These are phyloP conservation scores for Merluccius polli DNA, from an alignment of 2,797 vertebrate species.

Conservation along the genomic window DNA sequence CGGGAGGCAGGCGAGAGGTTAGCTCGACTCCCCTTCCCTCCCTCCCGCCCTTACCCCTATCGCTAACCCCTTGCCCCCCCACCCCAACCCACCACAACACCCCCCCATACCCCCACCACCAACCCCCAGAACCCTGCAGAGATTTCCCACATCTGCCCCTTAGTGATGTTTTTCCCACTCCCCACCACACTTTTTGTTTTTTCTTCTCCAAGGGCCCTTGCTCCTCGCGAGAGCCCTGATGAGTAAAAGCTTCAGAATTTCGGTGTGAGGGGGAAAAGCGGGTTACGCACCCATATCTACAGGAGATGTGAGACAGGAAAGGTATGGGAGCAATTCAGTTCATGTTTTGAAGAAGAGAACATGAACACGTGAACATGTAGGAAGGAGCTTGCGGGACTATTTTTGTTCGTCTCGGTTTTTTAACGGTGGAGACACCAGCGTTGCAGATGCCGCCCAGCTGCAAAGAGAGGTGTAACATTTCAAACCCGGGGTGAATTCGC, in stretches of 20 bases:
- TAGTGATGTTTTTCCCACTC: constrained; percentile 71
- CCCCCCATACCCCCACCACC: constrained; percentile 61
- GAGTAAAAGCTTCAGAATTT: constrained; percentile 38
- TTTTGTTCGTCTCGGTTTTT: constrained; percentile 20
- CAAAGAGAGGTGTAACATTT: constrained; percentile 85
- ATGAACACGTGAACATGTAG: no score
- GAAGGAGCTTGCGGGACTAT: background rate
- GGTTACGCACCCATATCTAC: background rate
- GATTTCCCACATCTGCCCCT: constrained; percentile 78
- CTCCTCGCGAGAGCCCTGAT: constrained; percentile 32
- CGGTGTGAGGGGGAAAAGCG: constrained; percentile 3
- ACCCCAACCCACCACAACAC: constrained; percentile 38
- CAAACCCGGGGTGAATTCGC: constrained; percentile 75
- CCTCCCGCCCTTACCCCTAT: constrained; percentile 28
- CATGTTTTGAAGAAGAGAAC: no score
- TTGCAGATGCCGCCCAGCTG: constrained; percentile 96
- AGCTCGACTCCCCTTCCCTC: constrained; percentile 68
- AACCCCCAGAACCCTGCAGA: constrained; percentile 71
- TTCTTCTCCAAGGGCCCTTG: constrained; percentile 34
- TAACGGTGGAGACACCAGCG: constrained; percentile 80
- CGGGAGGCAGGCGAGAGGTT: constrained; percentile 67
- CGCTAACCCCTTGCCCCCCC: constrained; percentile 44
- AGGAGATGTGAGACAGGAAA: no score
- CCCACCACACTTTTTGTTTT: constrained; percentile 48
- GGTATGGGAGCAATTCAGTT: no score